Percentiles rank a stretch among this genome's conserved stretches.
Evolutionary conservation across 1,140 invertebrate species (phyloP).

Genomic region (Antheraea pernyi): DNA sequence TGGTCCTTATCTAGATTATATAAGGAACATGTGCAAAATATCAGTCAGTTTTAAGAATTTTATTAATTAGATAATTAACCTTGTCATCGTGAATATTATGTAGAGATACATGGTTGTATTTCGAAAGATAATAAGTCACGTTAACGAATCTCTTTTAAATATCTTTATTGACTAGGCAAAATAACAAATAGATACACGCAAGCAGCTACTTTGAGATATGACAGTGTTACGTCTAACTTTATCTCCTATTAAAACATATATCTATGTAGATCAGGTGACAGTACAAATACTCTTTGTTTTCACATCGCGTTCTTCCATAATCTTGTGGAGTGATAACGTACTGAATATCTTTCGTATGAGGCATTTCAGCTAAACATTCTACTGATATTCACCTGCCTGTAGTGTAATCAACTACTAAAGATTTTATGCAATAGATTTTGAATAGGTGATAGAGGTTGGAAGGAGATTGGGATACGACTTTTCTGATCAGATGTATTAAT

Average conservation of each 20-base stretch:
- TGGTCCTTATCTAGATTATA: no score
- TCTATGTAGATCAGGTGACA: slow-evolving; percentile 68
- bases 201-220: background rate
- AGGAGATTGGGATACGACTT: no score
- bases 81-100: no score
- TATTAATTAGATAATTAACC: no score
- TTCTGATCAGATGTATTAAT: no score
- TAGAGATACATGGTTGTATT: no score
- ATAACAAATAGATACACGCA: background rate
- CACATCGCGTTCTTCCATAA: slow-evolving; percentile 64
- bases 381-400: slow-evolving; percentile 10
- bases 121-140: no score
- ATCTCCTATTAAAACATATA: slow-evolving; percentile 32
- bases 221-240: background rate
- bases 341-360: slow-evolving; percentile 57
- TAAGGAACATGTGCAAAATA: no score
- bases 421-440: no score
- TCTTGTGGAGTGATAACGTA: slow-evolving; percentile 59
- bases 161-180: background rate
- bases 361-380: background rate
- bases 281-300: slow-evolving; percentile 66
- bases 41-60: no score
- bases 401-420: slow-evolving; percentile 12
- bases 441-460: no score
- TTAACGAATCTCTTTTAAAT: background rate